Evolutionary conservation across 1,140 invertebrate species (phyloP), one percentile per base, ranked within the genome.

Genomic region (Pseudachorutes palmiensis): DNA sequence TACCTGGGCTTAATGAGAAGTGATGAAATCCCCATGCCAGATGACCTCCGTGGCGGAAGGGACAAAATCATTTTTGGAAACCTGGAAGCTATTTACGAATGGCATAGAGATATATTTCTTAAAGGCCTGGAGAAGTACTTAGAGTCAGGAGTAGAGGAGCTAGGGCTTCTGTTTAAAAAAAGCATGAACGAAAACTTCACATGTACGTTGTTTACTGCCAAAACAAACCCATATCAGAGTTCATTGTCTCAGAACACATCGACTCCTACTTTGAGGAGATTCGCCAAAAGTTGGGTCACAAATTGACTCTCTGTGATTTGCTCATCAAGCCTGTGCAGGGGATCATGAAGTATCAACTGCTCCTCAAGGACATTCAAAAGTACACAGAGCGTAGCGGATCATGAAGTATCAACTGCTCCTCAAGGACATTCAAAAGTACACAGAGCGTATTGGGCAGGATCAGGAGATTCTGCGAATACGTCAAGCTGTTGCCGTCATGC

Each of bases 1-100:
- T 91, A 91, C 74, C 86, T 91, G 78, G 78, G 81, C 0, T 81
- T 86, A 30, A 88, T 90, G 84, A 79, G 84, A 73, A 45, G 87
- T 62, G 84, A 83, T 64, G 87, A 90, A 68, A 86, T 92, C 72
- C 84, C 86, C n/a, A 83, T 97, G 78, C 91, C 95, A 67, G 85
- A 94, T 51, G 91, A 93, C 72, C 81, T 99, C 51, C 85, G 87
- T 58, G 85, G 87, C 66, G 94, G 94, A n/a, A 97, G 97, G 76
- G 91, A 96, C 76, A 94, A 97, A 79, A 95, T 99, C 83, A 89
- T 99, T 33, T 99, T 98, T 80, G 95, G 96, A 30, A 99, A 99
- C 79, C 89, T 99, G 74, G 92, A 97, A 79, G 90, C 91, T 45
- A 99, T 99, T 66, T 97, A 94, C 78, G 94, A 98, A 77, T 99